Evolutionary conservation across 2,888 invertebrate genomes (phyloP), one percentile per base, ranked within the genome.

Genomic region (Apoda limacodes): DNA sequence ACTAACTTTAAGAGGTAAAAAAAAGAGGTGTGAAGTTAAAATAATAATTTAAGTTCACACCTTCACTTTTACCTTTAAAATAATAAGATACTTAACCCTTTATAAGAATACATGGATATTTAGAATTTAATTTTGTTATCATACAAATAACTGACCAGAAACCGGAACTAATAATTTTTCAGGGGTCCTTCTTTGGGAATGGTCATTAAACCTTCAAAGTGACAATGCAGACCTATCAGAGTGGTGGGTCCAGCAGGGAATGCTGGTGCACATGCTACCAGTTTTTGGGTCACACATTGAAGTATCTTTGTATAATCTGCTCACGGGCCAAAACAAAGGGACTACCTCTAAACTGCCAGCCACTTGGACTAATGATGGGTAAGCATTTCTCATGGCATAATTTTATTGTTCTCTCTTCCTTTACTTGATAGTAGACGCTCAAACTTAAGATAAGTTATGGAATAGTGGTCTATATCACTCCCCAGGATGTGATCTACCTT

Each of bases 131-230:
- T 22, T 25, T 5, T 19, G 6, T 11, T 10, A 5, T n/a, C n/a
- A n/a, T n/a, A n/a, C n/a, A n/a, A n/a, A n/a, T n/a, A n/a, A n/a
- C n/a, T n/a, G n/a, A 25, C 25, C 5, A 13, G 3, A 23, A 25
- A 13, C 13, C 13, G 2, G 5, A 13, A 12, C n/a, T 3, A n/a
- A n/a, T n/a, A n/a, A 22, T n/a, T 27, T 41, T 46, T 2, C 43
- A 82, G 82, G 86, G 10, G 69, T 87, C 22, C 74, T 92, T 3
- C 62, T 87, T n/a, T 88, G 86, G 80, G 92, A 92, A 61, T 92
- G 92, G 92, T 85, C 85, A 0, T 46, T 88, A n/a, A 61, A 62
- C 1, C 57, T 81, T 4, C 66, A 78, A 30, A 65, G 71, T 26
- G 65, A 68, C 2, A 60, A 67, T 0, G 51, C 53, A 3, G 70